Conservation (phyloP, 2,797 vertebrate species). For the Channa striata region DNA sequence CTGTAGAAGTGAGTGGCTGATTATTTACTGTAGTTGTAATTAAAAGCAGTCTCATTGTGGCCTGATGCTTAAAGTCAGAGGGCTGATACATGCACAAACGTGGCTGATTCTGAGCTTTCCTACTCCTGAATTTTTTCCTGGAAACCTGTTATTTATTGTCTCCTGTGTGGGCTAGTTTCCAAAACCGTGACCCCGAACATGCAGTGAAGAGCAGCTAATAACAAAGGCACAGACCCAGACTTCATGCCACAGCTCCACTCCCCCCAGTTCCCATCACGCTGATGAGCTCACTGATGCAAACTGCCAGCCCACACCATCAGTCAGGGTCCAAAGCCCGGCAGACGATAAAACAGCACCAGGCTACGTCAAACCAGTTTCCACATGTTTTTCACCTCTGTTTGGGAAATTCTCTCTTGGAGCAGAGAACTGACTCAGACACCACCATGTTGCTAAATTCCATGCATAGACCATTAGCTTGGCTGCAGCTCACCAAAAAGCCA, state of each 20-base stretch:
- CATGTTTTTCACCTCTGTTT: constrained; percentile 40
- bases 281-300: constrained; percentile 31
- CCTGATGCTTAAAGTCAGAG: neutral
- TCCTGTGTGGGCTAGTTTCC: neutral
- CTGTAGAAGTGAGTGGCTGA: neutral
- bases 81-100: neutral
- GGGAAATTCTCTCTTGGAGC: constrained; percentile 34
- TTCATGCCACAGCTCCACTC: neutral
- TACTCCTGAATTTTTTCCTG: neutral
- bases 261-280: neutral
- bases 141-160: neutral
- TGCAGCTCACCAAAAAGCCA: constrained; percentile 50
- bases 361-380: constrained; percentile 32
- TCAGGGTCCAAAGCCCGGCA: constrained; percentile 48
- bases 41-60: neutral
- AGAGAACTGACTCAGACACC: constrained; percentile 54
- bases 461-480: constrained; percentile 61
- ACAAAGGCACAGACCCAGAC: neutral
- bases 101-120: neutral
- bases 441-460: constrained; percentile 66
- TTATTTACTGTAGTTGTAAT: neutral
- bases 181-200: neutral
- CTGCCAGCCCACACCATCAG: constrained; percentile 31
- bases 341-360: constrained; percentile 42
- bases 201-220: neutral